Evolutionary conservation across 2,888 invertebrate genomes (phyloP), one percentile per base, ranked within the genome.

Genomic region (Ryuthela nishihirai): DNA sequence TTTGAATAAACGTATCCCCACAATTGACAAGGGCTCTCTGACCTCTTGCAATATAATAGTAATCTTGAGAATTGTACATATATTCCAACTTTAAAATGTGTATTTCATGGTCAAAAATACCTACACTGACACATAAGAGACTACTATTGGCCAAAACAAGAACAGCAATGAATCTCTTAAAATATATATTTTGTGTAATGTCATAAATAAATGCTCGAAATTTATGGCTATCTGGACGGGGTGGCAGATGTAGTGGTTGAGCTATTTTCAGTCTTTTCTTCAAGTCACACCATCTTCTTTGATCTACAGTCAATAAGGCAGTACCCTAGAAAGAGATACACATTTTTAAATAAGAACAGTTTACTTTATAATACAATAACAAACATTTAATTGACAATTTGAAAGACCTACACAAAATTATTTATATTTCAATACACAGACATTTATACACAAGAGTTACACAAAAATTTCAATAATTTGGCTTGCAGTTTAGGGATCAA

Each of bases 221-320:
- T 72, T 87, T 87, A 64, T 85, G 84, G 1, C 91, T 90, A 75
- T 95, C 95, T 7, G 99, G 99, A 66, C 97, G 82, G 0, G 98
- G 98, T 1, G 99, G 99, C 62, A 99, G 79, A 76, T 99, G 99
- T 1, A 99, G 78, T 0, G 99, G 99, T 76, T 99, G 99, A 4
- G 99, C 98, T 70, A 99, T 94, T 79, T 98, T 98, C 75, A 99
- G 79, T 72, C 99, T 82, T 73, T 98, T 99, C 73, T 99, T 99
- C 59, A 99, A 80, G 73, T 99, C 99, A 75, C 98, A 93, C 99
- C 99, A 99, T 75, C 99, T 81, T 70, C 99, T 82, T 76, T 99
- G 99, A 75, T 99, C 99, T 7, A 99, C 99, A 2, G 99, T 99
- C 36, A 99, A 78, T 21, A 99, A 79, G 0, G 99, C 99, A 0